Percentiles rank a stretch among this genome's conserved stretches.
Conservation (phyloP, 2,113 vertebrate genomes). For the Pteropus alecto region DNA sequence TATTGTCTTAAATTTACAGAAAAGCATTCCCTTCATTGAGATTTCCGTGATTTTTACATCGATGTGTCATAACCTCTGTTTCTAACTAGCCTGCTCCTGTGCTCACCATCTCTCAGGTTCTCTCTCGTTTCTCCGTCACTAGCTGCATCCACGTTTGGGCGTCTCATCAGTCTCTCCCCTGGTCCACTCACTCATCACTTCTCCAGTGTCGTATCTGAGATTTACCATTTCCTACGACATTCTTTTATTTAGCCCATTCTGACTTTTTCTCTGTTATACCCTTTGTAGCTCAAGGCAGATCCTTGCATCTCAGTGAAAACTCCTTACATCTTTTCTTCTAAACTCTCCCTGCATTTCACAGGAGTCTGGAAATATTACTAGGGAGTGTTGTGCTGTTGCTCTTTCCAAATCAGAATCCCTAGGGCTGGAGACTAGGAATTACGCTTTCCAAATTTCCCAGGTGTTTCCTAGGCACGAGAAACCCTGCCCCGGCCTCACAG, state of each 20-base stretch:
- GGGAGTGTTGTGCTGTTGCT: not conserved
- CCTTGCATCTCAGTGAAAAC: not conserved
- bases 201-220: not conserved
- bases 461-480: not conserved
- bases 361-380: not conserved
- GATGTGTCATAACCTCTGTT: not conserved
- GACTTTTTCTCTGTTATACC: not conserved
- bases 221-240: not conserved
- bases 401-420: not conserved
- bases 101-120: not conserved
- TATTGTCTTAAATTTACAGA: not conserved
- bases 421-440: not conserved
- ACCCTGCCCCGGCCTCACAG: not conserved
- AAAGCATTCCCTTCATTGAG: not conserved
- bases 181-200: not conserved
- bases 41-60: not conserved
- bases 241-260: not conserved
- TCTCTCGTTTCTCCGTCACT: not conserved
- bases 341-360: not conserved
- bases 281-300: not conserved
- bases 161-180: not conserved
- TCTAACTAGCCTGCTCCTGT: not conserved
- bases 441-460: not conserved
- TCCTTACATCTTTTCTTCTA: not conserved
- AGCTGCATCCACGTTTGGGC: not conserved